phyloP scores from a whole-genome alignment of 2,113 vertebrate genomes.

The Gracilinanus agilis region DNA sequence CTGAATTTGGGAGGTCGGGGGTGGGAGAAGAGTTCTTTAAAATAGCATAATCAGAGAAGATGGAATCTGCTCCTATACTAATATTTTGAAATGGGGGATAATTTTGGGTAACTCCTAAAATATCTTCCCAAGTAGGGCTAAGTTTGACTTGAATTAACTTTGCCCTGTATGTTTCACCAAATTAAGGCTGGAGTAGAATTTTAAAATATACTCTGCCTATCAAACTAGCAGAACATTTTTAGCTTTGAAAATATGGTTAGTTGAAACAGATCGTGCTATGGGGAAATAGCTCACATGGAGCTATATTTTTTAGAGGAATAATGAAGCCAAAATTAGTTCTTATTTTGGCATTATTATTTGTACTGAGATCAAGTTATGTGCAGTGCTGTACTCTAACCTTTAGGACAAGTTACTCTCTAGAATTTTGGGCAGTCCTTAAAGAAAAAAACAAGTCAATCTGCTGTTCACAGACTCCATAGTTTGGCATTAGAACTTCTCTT shows the following conservation, averaged over 20 bases:
- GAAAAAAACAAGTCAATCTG: neutral
- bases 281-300: neutral
- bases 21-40: neutral
- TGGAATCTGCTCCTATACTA: neutral
- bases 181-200: neutral
- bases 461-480: neutral
- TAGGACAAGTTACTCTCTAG: accelerated
- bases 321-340: neutral
- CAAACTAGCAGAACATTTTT: neutral
- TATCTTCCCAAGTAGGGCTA: neutral
- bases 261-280: neutral
- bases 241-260: neutral
- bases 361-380: accelerated
- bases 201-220: neutral
- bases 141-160: accelerated
- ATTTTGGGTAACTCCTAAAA: neutral
- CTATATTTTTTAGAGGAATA: neutral
- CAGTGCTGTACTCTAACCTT: neutral
- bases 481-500: neutral
- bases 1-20: neutral
- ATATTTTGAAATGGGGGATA: neutral
- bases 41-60: neutral
- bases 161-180: accelerated
- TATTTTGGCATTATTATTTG: too few species aligned
- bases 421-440: neutral